phyloP scores from a whole-genome alignment of 2,113 vertebrate genomes.

The Rafetus swinhoei region DNA sequence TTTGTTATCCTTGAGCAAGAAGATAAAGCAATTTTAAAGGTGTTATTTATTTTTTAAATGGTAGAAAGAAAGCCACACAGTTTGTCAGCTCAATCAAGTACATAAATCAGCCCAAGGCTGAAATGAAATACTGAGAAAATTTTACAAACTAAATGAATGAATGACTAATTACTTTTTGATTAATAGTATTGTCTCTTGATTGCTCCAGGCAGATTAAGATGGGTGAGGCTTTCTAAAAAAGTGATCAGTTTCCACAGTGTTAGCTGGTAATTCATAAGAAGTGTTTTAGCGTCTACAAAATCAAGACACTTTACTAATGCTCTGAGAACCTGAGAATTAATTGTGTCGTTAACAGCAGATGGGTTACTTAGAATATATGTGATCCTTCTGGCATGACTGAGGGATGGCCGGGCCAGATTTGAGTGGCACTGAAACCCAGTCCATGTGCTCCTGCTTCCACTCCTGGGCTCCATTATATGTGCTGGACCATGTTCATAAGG shows the following conservation, averaged over 20 bases:
- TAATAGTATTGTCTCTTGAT: slow-evolving; percentile 13
- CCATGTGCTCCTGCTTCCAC: background rate
- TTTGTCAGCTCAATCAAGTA: background rate
- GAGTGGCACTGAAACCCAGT: background rate
- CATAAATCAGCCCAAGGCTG: slow-evolving; percentile 16
- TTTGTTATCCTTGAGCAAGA: background rate
- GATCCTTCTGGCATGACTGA: background rate
- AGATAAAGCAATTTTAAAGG: background rate
- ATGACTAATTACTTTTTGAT: slow-evolving; percentile 43
- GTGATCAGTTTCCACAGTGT: slow-evolving; percentile 15
- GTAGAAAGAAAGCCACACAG: background rate
- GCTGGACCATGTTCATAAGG: background rate
- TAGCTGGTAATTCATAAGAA: slow-evolving; percentile 8
- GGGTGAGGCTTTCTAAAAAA: slow-evolving; percentile 32
- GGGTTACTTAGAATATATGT: accelerated
- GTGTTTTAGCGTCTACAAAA: background rate
- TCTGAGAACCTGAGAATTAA: background rate
- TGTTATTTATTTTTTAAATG: background rate
- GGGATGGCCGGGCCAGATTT: background rate
- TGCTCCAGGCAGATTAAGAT: background rate
- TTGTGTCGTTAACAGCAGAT: accelerated
- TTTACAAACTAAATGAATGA: slow-evolving; percentile 46
- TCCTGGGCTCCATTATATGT: background rate
- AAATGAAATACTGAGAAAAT: background rate
- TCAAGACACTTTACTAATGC: background rate